phyloP scores from a whole-genome alignment of 2,113 vertebrate species.

The Catagonus wagneri region DNA sequence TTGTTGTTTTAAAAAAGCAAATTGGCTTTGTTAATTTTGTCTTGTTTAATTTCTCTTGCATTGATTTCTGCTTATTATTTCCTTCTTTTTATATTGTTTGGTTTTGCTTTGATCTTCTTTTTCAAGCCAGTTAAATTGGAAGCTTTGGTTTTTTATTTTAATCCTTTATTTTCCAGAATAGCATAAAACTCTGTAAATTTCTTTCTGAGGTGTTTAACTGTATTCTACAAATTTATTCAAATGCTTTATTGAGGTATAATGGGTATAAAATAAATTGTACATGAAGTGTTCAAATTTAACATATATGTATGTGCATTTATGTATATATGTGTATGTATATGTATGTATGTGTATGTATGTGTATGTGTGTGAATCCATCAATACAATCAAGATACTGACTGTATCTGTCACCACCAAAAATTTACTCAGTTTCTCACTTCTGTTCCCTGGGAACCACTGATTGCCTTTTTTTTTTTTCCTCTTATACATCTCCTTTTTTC shows the following conservation, averaged over 20 bases:
- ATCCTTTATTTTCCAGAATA: constrained; percentile 51
- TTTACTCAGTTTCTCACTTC: background rate
- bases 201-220: background rate
- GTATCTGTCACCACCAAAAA: background rate
- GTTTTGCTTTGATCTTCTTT: constrained; percentile 53
- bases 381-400: background rate
- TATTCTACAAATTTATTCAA: constrained; percentile 29
- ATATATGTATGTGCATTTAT: background rate
- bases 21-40: constrained; percentile 24
- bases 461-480: background rate
- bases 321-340: too few relatives aligned
- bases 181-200: background rate
- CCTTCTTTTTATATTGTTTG: constrained; percentile 38
- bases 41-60: background rate
- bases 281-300: background rate
- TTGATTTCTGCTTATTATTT: constrained; percentile 34
- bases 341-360: background rate
- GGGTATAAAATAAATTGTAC: constrained; percentile 21
- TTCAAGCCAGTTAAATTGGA: constrained; percentile 48
- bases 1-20: constrained; percentile 25
- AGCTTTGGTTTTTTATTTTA: constrained; percentile 30
- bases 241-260: constrained; percentile 19
- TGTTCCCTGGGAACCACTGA: background rate
- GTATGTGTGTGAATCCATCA: background rate
- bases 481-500: too few relatives aligned